phyloP scores from a whole-genome alignment of 2,797 vertebrate species.

The Rhynchonycteris naso region DNA sequence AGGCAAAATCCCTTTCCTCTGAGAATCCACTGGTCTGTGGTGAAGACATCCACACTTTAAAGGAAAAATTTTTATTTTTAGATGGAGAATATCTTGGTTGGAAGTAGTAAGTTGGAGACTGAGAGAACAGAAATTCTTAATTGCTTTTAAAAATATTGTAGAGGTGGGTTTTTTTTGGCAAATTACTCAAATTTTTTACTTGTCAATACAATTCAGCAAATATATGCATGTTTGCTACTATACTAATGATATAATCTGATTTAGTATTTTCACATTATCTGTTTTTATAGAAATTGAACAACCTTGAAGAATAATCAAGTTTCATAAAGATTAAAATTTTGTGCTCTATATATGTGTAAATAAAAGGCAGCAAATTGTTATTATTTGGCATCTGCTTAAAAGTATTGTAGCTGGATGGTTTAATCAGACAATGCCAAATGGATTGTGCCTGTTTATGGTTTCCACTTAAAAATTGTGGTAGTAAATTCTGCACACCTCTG shows the following conservation, averaged over 20 bases:
- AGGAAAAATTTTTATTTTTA: neutral
- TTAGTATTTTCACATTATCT: constrained; percentile 38
- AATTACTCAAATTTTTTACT: neutral
- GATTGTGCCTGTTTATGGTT: neutral
- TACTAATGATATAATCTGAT: neutral
- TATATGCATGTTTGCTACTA: neutral
- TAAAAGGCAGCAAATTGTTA: neutral
- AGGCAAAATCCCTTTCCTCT: neutral
- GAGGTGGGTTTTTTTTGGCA: neutral
- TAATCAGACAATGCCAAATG: neutral
- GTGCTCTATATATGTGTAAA: neutral
- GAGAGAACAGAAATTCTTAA: neutral
- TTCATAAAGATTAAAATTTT: constrained; percentile 25
- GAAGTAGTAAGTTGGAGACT: neutral
- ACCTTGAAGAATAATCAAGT: neutral
- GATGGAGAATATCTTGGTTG: neutral
- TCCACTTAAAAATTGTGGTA: neutral
- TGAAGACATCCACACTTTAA: neutral
- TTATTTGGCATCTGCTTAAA: constrained; percentile 33
- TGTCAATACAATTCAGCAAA: neutral
- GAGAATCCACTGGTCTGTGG: neutral
- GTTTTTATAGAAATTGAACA: neutral
- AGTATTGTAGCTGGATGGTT: neutral
- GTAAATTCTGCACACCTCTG: neutral
- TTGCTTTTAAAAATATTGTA: constrained; percentile 2